Base-by-base conservation (phyloP, 1,140 invertebrate species). In the Drosophila melanica region DNA sequence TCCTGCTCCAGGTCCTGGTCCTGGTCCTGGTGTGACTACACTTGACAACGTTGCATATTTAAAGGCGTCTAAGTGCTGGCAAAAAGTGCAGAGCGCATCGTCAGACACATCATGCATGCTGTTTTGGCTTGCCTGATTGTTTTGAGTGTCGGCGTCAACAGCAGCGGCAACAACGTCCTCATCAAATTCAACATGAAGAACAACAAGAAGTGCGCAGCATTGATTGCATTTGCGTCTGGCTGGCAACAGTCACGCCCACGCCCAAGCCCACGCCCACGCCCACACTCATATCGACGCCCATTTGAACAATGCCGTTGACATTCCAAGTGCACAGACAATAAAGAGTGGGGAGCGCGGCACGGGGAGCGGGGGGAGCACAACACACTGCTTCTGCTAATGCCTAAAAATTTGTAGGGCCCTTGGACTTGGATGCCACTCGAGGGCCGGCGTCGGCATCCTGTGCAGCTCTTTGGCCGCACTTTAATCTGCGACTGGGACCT, bases 61-160 rank as follows among this genome's bases (percentile, higher is more conserved):
- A 82, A 87, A 82, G 84, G 79, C 82, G 82, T 67, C 70, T 87
- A 87, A 87, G 82, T 82, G 82, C 82, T 72, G 70, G 60, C 67
- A 82, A 87, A 82, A 79, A 87, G 79, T 82, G 79, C 72, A 60
- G 35, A 35, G 33, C 23, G 70, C 64, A 48, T 41, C 35, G 70
- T 84, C 73, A 63, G 77, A 62, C 78, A 82, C 84, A 87, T 87
- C 79, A 89, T 78, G 81, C 84, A 87, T 87, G 82, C 82, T 82
- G 82, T 82, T 86, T 85, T 82, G 72, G 37, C 59, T 63, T 64
- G 39, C 53, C 84, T 89, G 79, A 87, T 87, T 87, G 82, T 87
- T 87, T 87, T 69, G 68, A 79, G 67, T 81, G 75, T 81, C 72
- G 67, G 68, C 53, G 62, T 58, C 58, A 69, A 69, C 39, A 20